Evolutionary conservation across 2,797 vertebrate genomes (phyloP), one percentile per base, ranked within the genome.

Genomic region (Cuniculus paca): DNA sequence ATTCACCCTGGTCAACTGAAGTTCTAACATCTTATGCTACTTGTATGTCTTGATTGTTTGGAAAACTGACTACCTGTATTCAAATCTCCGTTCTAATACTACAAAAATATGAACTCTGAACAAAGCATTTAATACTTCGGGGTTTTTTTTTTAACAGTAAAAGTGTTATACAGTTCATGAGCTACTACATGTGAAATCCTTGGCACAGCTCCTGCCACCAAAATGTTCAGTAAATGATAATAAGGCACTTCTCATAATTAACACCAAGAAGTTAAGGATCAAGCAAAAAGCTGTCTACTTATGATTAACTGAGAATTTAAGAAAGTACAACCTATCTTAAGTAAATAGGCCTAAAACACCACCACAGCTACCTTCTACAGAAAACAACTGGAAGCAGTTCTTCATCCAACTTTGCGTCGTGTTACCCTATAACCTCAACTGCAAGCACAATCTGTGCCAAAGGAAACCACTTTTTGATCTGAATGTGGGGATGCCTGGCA

Each of bases 271-370:
- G 52, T 20, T 22, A 88, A 86, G 63, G 48, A 80, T 65, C 34
- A 89, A 82, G 56, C 17, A 78, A 52, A 89, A 80, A 54, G 36
- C 34, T 58, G 54, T 91, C 58, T 58, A 52, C 24, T 61, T 72
- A 39, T 63, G n/a, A 77, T 84, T 79, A 90, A 86, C n/a, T 65
- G 50, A 94, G 28, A 68, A 61, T 75, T 94, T 72, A 60, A 65
- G 45, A 93, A 79, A 63, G 24, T 42, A 68, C 28, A 88, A 60
- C 13, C n/a, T 4, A 56, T 42, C 14, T 31, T 45, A 63, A 22
- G n/a, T 26, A 20, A 80, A 45, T 11, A 50, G n/a, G 50, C 17
- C 42, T 61, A 77, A 80, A 70, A 60, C 39, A 39, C 34, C 28
- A 42, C 54, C 26, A 79, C 6, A 70, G 54, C 54, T 48, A 50